Percentiles rank a stretch among this genome's conserved stretches.
Conservation (phyloP, 2,888 invertebrate genomes). For the Diplazon laetatorius region DNA sequence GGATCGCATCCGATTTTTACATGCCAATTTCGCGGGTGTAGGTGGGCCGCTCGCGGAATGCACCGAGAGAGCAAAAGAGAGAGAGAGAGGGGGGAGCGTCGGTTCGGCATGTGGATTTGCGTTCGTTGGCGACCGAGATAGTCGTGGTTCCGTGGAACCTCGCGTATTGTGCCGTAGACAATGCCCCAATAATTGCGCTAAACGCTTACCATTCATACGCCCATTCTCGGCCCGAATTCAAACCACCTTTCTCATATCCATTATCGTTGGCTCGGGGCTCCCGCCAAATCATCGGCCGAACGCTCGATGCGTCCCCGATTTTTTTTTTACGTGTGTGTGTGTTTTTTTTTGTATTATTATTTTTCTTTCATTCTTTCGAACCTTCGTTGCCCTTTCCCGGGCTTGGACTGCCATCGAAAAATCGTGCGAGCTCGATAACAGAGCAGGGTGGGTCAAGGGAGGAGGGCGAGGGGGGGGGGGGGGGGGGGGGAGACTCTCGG, state of each 20-base stretch:
- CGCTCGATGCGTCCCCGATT: constrained; percentile 48
- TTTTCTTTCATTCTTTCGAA: neutral
- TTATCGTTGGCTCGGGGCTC: constrained; percentile 75
- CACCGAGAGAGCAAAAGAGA: constrained; percentile 8
- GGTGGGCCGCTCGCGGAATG: constrained; percentile 42
- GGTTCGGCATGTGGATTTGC: neutral
- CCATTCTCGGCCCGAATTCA: constrained; percentile 79
- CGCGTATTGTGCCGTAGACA: constrained; percentile 80
- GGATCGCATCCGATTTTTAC: constrained; percentile 82
- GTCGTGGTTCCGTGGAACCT: constrained; percentile 10
- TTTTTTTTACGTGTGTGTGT: too few species aligned
- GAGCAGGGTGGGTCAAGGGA: neutral
- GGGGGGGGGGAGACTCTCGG: constrained; percentile 7
- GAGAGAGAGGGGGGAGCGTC: constrained; percentile 19
- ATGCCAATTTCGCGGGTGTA: constrained; percentile 79
- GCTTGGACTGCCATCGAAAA: constrained; percentile 17
- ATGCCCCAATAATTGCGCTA: constrained; percentile 82
- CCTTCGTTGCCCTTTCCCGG: neutral
- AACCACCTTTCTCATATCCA: constrained; percentile 80
- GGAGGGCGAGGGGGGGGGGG: neutral
- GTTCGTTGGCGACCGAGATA: constrained; percentile 13
- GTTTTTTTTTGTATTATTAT: constrained; percentile 12
- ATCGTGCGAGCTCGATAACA: constrained; percentile 36
- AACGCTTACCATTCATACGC: constrained; percentile 81
- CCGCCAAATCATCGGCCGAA: constrained; percentile 60